Evolutionary conservation across 2,113 vertebrate species (phyloP).

Genomic region (Halcyon malimbica): DNA sequence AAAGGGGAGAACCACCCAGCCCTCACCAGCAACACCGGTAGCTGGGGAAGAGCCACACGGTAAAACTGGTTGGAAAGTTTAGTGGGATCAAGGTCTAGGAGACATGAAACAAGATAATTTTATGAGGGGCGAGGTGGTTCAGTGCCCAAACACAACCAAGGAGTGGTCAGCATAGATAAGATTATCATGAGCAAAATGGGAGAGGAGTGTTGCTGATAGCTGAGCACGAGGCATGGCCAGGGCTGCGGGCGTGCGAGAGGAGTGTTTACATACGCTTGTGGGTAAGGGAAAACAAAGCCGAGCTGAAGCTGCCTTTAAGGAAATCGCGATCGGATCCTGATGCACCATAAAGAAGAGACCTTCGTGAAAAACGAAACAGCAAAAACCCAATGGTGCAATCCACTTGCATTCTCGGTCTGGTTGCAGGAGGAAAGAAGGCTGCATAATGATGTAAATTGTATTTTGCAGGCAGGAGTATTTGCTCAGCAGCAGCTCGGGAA

Average conservation of each 20-base stretch:
- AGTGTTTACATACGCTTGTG: background rate
- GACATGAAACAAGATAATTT: slow-evolving; percentile 26
- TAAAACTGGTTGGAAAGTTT: background rate
- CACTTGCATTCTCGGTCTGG: accelerated
- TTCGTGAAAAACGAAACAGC: background rate
- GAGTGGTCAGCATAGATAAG: slow-evolving; percentile 61
- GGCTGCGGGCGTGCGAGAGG: background rate
- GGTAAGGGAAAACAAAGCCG: background rate
- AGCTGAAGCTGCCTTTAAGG: background rate
- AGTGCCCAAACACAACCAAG: slow-evolving; percentile 53
- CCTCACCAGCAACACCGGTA: background rate
- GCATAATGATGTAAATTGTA: accelerated
- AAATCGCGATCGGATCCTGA: accelerated
- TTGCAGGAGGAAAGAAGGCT: background rate
- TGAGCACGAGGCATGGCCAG: background rate
- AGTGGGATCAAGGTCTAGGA: slow-evolving; percentile 61
- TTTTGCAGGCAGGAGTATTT: background rate
- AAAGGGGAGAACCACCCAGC: background rate
- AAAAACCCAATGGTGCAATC: background rate
- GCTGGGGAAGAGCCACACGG: background rate
- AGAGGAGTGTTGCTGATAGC: slow-evolving; percentile 45
- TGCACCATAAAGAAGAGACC: accelerated
- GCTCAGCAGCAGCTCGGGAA: background rate
- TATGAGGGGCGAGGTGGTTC: slow-evolving; percentile 57
- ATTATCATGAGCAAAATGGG: slow-evolving; percentile 10